phyloP scores from a whole-genome alignment of 2,888 invertebrate species.

The Lepidocyrtoides sp. region DNA sequence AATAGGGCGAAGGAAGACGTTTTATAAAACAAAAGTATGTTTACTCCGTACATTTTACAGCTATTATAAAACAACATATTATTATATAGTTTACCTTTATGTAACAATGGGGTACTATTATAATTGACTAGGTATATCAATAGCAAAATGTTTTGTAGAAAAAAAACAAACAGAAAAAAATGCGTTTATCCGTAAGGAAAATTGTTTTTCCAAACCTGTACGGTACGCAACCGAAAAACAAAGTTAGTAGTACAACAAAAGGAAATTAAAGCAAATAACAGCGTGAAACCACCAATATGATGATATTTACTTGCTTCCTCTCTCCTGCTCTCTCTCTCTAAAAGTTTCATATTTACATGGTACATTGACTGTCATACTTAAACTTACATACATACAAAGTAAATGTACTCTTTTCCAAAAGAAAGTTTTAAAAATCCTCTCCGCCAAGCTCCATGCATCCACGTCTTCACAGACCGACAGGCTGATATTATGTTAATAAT shows the following conservation, averaged over 20 bases:
- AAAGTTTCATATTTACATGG: neutral
- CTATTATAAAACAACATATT: too few relatives aligned
- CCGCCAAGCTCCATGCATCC: neutral
- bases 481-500: conserved; percentile 9
- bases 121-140: too few relatives aligned
- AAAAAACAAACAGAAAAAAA: too few relatives aligned
- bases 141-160: too few relatives aligned
- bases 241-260: conserved; percentile 14
- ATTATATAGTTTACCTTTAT: too few relatives aligned
- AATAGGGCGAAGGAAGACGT: too few relatives aligned
- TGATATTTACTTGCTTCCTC: conserved; percentile 8
- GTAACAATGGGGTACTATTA: too few relatives aligned
- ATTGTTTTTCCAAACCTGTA: too few relatives aligned
- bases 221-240: conserved; percentile 5
- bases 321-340: neutral
- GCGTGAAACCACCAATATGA: conserved; percentile 16
- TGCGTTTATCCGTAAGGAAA: too few relatives aligned
- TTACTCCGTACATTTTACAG: too few relatives aligned
- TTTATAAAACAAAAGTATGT: too few relatives aligned
- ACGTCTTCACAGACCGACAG: neutral
- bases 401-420: neutral
- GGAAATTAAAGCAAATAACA: conserved; percentile 24
- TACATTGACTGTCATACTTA: conserved; percentile 26
- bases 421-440: neutral
- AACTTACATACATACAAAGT: neutral